These are phyloP conservation scores for Orthonevra nobilis DNA, from an alignment of 2,888 invertebrate species.

Conservation along the genomic window DNA sequence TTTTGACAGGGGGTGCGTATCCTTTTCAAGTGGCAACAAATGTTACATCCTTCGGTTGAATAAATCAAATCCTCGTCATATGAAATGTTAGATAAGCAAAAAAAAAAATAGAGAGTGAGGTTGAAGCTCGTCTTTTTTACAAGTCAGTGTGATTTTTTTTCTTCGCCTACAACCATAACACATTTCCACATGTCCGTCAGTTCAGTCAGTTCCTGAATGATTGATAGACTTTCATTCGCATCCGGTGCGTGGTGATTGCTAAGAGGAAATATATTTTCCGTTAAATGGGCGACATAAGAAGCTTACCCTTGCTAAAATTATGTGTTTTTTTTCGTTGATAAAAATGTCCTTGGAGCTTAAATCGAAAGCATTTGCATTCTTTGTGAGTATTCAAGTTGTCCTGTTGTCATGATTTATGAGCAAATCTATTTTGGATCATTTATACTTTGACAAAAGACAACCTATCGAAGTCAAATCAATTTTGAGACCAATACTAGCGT, in stretches of 20 bases:
- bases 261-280: too few relatives aligned
- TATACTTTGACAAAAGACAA: too few relatives aligned
- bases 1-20: slow-evolving; percentile 11
- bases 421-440: too few relatives aligned
- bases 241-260: slow-evolving; percentile 19
- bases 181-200: slow-evolving; percentile 13
- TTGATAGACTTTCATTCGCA: slow-evolving; percentile 37
- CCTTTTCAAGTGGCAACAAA: slow-evolving; percentile 33
- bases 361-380: too few relatives aligned
- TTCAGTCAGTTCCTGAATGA: slow-evolving; percentile 32
- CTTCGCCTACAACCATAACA: slow-evolving; percentile 16
- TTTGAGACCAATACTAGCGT: too few relatives aligned
- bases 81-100: slow-evolving; percentile 4
- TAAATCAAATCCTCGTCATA: slow-evolving; percentile 53
- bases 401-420: too few relatives aligned
- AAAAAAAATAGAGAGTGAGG: slow-evolving; percentile 11
- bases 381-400: too few relatives aligned
- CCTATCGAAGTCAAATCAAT: too few relatives aligned
- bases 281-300: too few relatives aligned
- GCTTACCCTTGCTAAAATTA: too few relatives aligned
- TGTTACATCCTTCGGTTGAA: slow-evolving; percentile 27
- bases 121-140: not conserved
- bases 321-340: too few relatives aligned
- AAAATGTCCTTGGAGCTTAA: too few relatives aligned
- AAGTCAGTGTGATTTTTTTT: not conserved